Evolutionary conservation across 2,113 vertebrate genomes (phyloP), one percentile per base, ranked within the genome.

Genomic region (Oplegnathus fasciatus): DNA sequence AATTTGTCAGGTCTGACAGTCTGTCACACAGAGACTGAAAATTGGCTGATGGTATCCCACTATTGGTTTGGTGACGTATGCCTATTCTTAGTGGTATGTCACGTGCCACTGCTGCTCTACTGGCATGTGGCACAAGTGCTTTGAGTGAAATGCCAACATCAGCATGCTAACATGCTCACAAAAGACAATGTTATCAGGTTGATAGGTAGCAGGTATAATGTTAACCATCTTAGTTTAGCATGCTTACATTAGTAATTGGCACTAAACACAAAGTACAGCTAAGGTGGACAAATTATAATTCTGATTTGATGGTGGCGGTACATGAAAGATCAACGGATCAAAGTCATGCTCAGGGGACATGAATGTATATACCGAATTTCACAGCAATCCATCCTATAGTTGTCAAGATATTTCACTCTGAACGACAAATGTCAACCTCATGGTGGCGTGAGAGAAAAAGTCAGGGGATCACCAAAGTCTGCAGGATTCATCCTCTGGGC

Each of bases 1-100:
- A 7, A 69, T 80, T 64, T 61, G 75, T 74, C 46, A n/a, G 32
- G 13, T 50, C 34, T 62, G 26, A 61, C 26, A 62, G 44, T 64
- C 37, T 26, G 66, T 22, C 22, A 73, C n/a, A 50, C 20, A 52
- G 24, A 78, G n/a, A n/a, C 7, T 57, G 6, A 46, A 64, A 44
- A 55, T 18, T 7, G 18, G n/a, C 18, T 75, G 66, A 62, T 72
- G 58, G 50, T 9, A 7, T 26, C 17, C 11, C 1, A 37, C 30
- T 26, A 10, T 3, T 62, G 60, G 66, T 44, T 69, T 69, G 54
- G 32, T 50, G 11, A 26, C 58, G 50, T n/a, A 28, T 73, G 77
- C 44, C 57, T 6, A 22, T 61, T 71, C 34, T 72, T 8, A 40
- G 5, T 24, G 18, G 9, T 10, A 18, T 40, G 24, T 52, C 46